phyloP scores from a whole-genome alignment of 2,888 invertebrate species.

The Pristionchus japonicus region DNA sequence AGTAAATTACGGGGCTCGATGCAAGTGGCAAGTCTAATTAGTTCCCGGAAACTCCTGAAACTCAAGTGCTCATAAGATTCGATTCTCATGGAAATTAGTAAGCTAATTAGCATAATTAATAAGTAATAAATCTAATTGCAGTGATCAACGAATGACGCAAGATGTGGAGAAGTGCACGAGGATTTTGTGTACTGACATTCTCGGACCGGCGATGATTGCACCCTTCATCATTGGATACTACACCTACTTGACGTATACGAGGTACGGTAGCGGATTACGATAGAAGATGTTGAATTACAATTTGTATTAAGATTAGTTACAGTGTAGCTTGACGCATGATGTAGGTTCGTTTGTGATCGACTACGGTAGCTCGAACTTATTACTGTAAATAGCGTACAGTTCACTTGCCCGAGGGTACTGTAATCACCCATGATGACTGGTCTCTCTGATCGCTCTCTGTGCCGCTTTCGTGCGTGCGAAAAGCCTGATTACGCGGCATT shows the following conservation, averaged over 20 bases:
- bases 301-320: no score
- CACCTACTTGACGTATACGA: conserved; percentile 78
- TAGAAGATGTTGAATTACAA: no score
- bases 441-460: conserved; percentile 6
- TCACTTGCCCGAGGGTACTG: neutral
- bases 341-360: no score
- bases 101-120: neutral
- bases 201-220: conserved; percentile 76
- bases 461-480: neutral
- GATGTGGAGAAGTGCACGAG: conserved; percentile 79
- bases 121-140: conserved; percentile 55
- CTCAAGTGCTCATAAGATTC: no score
- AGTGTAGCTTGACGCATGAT: no score
- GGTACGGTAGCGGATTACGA: conserved; percentile 76
- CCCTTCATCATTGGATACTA: conserved; percentile 80
- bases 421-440: neutral
- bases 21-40: no score
- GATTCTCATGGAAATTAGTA: neutral
- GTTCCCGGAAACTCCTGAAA: neutral
- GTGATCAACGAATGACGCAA: conserved; percentile 80
- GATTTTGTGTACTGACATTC: conserved; percentile 76
- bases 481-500: conserved; percentile 27
- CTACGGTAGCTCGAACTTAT: neutral
- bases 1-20: no score
- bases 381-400: neutral